A percentile compares a stretch with the other conserved stretches of the same genome.
Conservation (phyloP, 2,888 invertebrate genomes). For the Epirrita christyi region DNA sequence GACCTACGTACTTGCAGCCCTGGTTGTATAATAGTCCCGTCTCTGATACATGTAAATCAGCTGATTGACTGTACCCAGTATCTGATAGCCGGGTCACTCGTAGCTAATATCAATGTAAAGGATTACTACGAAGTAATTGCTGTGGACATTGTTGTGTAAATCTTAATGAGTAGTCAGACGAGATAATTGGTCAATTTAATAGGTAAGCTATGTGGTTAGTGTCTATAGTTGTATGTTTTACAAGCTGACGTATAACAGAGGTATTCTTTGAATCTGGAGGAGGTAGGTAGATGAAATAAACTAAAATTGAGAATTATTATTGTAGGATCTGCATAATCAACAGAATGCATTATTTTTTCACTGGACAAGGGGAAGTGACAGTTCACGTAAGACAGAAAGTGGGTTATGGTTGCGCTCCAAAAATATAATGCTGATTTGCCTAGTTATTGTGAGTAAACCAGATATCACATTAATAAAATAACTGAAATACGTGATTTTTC, state of each 20-base stretch:
- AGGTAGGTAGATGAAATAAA: neutral
- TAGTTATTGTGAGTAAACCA: too few species aligned
- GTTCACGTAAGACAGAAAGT: too few species aligned
- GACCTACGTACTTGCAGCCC: too few species aligned
- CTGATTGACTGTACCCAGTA: neutral
- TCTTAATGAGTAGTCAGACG: conserved; percentile 9
- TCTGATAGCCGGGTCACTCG: conserved; percentile 8
- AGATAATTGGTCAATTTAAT: conserved; percentile 15
- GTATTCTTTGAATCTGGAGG: neutral
- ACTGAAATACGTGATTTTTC: too few species aligned
- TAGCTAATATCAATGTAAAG: conserved; percentile 9
- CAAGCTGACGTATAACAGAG: neutral
- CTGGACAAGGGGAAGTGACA: too few species aligned
- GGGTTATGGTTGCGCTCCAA: too few species aligned
- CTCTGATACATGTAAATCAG: conserved; percentile 2
- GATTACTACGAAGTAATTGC: conserved; percentile 17
- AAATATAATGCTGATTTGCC: too few species aligned
- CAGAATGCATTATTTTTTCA: too few species aligned
- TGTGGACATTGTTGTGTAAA: conserved; percentile 9
- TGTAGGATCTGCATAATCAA: too few species aligned
- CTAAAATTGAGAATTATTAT: too few species aligned
- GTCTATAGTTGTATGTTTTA: conserved; percentile 11
- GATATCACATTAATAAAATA: too few species aligned
- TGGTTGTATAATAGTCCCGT: neutral
- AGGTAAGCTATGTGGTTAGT: conserved; percentile 5